Evolutionary conservation across 2,797 vertebrate species (phyloP).

Genomic region (Gymnothorax javanicus): DNA sequence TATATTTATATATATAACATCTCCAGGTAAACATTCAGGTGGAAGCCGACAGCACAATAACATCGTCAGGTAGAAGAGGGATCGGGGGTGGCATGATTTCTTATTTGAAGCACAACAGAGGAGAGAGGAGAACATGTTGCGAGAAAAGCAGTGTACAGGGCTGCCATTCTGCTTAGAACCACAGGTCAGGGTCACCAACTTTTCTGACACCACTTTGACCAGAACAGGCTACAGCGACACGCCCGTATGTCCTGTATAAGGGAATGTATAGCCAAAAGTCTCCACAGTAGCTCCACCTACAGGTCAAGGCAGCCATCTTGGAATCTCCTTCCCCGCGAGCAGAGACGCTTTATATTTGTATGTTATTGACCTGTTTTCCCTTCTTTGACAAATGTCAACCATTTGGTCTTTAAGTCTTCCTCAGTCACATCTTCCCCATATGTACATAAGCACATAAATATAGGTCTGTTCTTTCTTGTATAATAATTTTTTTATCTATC

Average conservation of each 20-base stretch:
- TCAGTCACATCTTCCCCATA: constrained; percentile 49
- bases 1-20: constrained; percentile 60
- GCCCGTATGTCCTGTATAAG: constrained; percentile 33
- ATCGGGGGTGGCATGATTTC: constrained; percentile 59
- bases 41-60: constrained; percentile 60
- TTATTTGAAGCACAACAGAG: constrained; percentile 65
- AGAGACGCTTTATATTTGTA: background rate
- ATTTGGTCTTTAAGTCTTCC: constrained; percentile 51
- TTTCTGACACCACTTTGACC: constrained; percentile 23
- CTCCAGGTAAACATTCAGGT: constrained; percentile 70
- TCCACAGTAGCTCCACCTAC: background rate
- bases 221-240: background rate
- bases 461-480: constrained; percentile 64
- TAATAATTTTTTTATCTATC: constrained; percentile 71
- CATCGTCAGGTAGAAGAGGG: constrained; percentile 55
- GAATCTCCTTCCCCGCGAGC: background rate
- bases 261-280: constrained; percentile 14
- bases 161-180: constrained; percentile 49
- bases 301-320: background rate
- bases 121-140: constrained; percentile 63
- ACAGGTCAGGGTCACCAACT: constrained; percentile 25
- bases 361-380: background rate
- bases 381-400: constrained; percentile 49
- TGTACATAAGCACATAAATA: constrained; percentile 67
- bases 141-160: constrained; percentile 63